phyloP scores from a whole-genome alignment of 2,113 vertebrate species.

The Prochilodus magdalenae region DNA sequence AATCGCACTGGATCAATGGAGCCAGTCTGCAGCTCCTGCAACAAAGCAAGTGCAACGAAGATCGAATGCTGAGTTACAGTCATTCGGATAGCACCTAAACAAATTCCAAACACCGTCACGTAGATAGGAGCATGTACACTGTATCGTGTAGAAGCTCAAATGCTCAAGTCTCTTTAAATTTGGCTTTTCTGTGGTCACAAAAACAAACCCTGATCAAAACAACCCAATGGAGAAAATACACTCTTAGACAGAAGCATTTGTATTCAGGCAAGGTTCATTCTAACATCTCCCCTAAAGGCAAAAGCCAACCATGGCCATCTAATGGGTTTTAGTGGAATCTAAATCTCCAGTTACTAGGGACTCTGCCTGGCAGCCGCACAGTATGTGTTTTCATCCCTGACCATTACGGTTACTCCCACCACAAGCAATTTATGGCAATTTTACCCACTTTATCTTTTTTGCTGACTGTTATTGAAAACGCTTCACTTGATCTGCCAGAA shows the following conservation, averaged over 20 bases:
- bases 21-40: slow-evolving; percentile 94
- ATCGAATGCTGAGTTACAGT: background rate
- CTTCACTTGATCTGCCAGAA: background rate
- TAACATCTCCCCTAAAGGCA: background rate
- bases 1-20: slow-evolving; percentile 96
- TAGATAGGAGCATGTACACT: too few relatives aligned
- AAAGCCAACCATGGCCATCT: background rate
- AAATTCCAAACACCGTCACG: too few relatives aligned
- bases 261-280: background rate
- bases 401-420: background rate
- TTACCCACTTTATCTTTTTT: background rate
- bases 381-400: background rate
- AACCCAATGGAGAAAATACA: too few relatives aligned
- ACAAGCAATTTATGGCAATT: background rate
- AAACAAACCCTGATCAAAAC: too few relatives aligned
- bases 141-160: too few relatives aligned
- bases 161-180: too few relatives aligned
- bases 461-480: background rate
- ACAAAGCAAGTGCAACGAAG: background rate
- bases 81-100: background rate
- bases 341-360: background rate
- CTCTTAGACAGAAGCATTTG: background rate
- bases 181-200: too few relatives aligned
- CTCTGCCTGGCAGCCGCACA: background rate
- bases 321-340: background rate